A percentile compares a stretch with the other conserved stretches of the same genome.
Conservation (phyloP, 2,888 invertebrate genomes). For the Carpatolechia fugitivella region DNA sequence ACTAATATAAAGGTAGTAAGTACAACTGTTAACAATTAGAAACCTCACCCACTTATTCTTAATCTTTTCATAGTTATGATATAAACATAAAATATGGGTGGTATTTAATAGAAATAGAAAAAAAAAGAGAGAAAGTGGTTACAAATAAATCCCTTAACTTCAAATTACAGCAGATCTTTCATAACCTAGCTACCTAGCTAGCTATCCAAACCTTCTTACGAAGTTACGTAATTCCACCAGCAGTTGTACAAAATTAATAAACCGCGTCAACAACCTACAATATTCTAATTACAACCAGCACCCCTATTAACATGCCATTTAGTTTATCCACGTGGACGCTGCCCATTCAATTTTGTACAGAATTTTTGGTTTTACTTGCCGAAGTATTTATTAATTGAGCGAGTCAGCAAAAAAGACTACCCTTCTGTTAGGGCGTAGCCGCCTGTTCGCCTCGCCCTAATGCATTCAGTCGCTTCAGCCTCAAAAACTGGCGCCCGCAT, state of each 20-base stretch:
- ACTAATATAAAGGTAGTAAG: no score
- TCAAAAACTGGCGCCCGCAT: constrained; percentile 15
- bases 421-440: constrained; percentile 16
- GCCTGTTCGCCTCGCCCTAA: constrained; percentile 18
- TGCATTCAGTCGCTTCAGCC: constrained; percentile 21
- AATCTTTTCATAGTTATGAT: no score
- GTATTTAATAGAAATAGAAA: no score
- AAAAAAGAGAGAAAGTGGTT: no score
- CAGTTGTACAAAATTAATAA: neutral
- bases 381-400: constrained; percentile 41
- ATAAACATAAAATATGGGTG: no score
- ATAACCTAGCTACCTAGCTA: no score
- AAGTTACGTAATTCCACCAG: neutral
- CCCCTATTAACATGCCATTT: neutral
- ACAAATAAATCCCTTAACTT: no score
- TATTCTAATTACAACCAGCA: neutral
- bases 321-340: neutral
- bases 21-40: no score
- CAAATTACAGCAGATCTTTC: no score
- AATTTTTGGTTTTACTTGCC: constrained; percentile 22
- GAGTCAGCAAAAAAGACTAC: constrained; percentile 40
- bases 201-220: no score
- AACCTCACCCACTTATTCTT: no score
- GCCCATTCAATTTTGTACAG: neutral
- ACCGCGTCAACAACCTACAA: neutral